Evolutionary conservation across 2,113 vertebrate genomes (phyloP).

Genomic region (Verasper variegatus): DNA sequence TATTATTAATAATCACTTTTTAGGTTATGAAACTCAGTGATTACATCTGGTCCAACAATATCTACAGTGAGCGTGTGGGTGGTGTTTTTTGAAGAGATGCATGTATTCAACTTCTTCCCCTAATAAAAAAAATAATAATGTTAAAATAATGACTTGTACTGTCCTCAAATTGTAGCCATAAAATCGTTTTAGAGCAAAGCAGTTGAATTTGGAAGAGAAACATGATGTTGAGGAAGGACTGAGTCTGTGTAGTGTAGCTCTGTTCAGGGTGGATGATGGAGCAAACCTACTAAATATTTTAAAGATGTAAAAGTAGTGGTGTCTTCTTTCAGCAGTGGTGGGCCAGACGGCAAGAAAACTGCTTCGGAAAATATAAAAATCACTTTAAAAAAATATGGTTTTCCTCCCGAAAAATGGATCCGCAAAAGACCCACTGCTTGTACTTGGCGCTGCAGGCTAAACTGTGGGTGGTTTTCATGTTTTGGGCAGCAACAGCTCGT

Average conservation of each 20-base stretch:
- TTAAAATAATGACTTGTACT: constrained; percentile 8
- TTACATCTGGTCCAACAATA: constrained; percentile 21
- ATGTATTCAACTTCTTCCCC: not conserved
- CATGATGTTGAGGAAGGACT: constrained; percentile 9
- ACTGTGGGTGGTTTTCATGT: constrained; percentile 26
- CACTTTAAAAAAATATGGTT: constrained; percentile 8
- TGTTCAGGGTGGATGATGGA: constrained; percentile 47
- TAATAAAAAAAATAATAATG: not conserved
- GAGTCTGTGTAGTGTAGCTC: constrained; percentile 20
- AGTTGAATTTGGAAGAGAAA: constrained; percentile 18
- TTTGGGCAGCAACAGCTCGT: constrained; percentile 17
- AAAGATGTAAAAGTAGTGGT: constrained; percentile 56
- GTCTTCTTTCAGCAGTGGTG: constrained; percentile 38
- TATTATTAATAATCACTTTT: constrained; percentile 63
- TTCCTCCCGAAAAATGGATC: constrained; percentile 21
- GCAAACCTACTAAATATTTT: constrained; percentile 72
- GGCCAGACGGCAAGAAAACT: constrained; percentile 26
- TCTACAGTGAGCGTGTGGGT: not conserved
- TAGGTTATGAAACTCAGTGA: constrained; percentile 31
- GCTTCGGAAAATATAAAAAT: constrained; percentile 30
- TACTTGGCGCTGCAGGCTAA: not conserved
- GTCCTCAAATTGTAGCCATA: not conserved
- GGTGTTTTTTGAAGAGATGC: not conserved
- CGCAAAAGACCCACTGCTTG: constrained; percentile 8
- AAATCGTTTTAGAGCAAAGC: not conserved